Conservation (phyloP, 2,888 invertebrate species). For the Coenonympha arcania region DNA sequence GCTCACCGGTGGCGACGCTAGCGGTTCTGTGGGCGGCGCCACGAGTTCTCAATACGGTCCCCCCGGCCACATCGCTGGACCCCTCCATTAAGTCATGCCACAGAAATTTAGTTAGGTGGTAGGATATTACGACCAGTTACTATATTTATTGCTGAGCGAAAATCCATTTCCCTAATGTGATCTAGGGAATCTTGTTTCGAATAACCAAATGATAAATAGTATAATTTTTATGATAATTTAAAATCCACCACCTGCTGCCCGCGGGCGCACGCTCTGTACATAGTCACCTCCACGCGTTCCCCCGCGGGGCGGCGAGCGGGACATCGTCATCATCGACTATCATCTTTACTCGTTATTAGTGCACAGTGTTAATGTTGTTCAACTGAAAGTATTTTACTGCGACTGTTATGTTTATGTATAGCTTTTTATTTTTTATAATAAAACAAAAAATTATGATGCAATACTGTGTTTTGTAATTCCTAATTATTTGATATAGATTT, state of each 20-base stretch:
- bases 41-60: constrained; percentile 71
- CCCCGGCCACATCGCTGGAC: constrained; percentile 67
- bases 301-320: constrained; percentile 34
- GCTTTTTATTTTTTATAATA: constrained; percentile 66
- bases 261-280: constrained; percentile 54
- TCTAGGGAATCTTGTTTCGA: constrained; percentile 1
- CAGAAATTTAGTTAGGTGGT: constrained; percentile 38
- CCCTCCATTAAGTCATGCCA: constrained; percentile 54
- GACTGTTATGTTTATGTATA: constrained; percentile 71
- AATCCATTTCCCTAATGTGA: constrained; percentile 12
- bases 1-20: constrained; percentile 44
- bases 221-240: too few species aligned
- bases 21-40: constrained; percentile 45
- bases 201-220: not conserved
- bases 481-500: constrained; percentile 14
- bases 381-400: constrained; percentile 60
- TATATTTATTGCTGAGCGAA: constrained; percentile 48
- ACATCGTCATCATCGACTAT: constrained; percentile 46
- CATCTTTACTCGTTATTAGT: constrained; percentile 69
- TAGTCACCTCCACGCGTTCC: constrained; percentile 53
- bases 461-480: constrained; percentile 43
- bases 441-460: constrained; percentile 66
- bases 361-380: constrained; percentile 68
- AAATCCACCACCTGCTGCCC: constrained; percentile 35
- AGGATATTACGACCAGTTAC: constrained; percentile 43